Percentiles rank a stretch among this genome's conserved stretches.
Conservation (phyloP, 2,888 invertebrate species). For the Agonopterix arenella region DNA sequence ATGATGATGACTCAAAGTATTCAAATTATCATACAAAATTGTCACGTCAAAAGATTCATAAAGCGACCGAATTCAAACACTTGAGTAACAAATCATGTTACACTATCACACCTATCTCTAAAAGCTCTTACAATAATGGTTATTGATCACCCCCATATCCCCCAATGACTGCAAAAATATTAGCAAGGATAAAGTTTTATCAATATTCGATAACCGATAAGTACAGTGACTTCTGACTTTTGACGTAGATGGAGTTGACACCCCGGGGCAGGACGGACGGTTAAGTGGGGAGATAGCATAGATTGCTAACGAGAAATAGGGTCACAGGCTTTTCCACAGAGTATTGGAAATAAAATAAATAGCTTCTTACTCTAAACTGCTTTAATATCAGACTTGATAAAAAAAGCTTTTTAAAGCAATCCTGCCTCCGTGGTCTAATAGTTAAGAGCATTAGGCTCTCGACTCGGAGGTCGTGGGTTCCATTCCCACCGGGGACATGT, state of each 20-base stretch:
- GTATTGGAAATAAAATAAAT: background rate
- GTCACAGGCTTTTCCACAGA: conserved; percentile 23
- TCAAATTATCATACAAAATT: too few species aligned
- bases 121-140: background rate
- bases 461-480: too few species aligned
- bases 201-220: conserved; percentile 27
- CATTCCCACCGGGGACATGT: too few species aligned
- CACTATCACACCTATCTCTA: background rate
- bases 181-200: conserved; percentile 15
- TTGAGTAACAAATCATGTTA: too few species aligned
- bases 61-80: too few species aligned
- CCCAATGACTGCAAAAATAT: conserved; percentile 5
- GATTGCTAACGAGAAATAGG: conserved; percentile 27
- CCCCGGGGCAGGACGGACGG: conserved; percentile 11
- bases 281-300: conserved; percentile 33
- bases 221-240: conserved; percentile 24
- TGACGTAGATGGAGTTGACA: conserved; percentile 21
- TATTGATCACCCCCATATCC: conserved; percentile 3
- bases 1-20: too few species aligned
- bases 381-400: too few species aligned
- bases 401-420: too few species aligned
- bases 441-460: too few species aligned
- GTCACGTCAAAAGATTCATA: too few species aligned
- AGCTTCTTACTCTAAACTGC: too few species aligned
- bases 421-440: too few species aligned